Evolutionary conservation across 2,113 vertebrate species (phyloP).

Genomic region (Oriolus oriolus): DNA sequence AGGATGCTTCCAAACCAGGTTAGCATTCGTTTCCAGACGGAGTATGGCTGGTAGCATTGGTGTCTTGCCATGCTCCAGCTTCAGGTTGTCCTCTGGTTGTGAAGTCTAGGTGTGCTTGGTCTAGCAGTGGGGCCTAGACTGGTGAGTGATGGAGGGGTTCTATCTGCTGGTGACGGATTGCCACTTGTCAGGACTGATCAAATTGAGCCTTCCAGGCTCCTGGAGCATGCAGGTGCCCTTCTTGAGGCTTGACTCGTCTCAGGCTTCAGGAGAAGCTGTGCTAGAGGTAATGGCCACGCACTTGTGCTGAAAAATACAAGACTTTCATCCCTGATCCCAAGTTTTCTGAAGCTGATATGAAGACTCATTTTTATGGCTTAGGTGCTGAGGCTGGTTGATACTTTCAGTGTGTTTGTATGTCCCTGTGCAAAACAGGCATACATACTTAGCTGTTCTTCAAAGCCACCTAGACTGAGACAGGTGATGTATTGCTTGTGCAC

Average conservation of each 20-base stretch:
- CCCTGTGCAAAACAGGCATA: not conserved
- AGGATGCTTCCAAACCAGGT: not conserved
- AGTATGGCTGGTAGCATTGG: not conserved
- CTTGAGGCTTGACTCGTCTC: not conserved
- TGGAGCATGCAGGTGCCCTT: not conserved
- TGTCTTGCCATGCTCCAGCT: not conserved
- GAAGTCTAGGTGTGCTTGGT: not conserved
- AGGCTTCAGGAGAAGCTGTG: not conserved
- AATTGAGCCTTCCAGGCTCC: not conserved
- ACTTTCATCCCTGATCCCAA: not conserved
- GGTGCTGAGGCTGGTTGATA: not conserved
- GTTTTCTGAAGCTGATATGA: not conserved
- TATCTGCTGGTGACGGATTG: fast-evolving
- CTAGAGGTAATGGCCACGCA: not conserved
- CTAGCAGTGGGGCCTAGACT: not conserved
- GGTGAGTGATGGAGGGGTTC: not conserved
- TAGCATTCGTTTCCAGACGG: not conserved
- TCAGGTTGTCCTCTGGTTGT: not conserved
- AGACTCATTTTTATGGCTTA: not conserved
- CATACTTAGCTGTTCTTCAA: not conserved
- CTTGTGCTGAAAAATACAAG: not conserved
- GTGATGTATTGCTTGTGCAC: not conserved
- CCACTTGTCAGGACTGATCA: not conserved
- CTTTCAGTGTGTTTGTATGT: not conserved
- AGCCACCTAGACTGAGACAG: not conserved